Conservation (phyloP, 2,797 vertebrate species). For the Euthynnus affinis region DNA sequence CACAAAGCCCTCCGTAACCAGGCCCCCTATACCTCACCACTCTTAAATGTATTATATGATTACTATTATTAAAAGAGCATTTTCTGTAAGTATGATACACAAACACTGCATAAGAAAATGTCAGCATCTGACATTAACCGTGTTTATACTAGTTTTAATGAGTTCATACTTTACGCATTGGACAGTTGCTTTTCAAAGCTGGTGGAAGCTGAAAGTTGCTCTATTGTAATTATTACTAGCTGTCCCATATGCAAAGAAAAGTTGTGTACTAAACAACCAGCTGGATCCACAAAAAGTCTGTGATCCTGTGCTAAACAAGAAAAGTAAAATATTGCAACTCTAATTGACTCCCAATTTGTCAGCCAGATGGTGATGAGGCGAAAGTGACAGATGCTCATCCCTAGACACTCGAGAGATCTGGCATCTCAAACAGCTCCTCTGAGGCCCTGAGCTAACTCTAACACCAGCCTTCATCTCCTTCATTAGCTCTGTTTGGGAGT, state of each 20-base stretch:
- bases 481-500: slow-evolving; percentile 67
- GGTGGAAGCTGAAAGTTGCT: background rate
- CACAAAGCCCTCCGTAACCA: slow-evolving; percentile 2
- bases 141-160: no score
- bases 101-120: background rate
- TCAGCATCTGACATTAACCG: no score
- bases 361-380: slow-evolving; percentile 65
- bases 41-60: no score
- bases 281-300: background rate
- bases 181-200: background rate
- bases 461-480: slow-evolving; percentile 64
- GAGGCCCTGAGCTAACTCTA: slow-evolving; percentile 57
- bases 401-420: slow-evolving; percentile 55
- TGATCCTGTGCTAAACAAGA: slow-evolving; percentile 19
- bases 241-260: background rate
- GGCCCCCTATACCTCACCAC: background rate
- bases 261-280: slow-evolving; percentile 7
- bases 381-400: slow-evolving; percentile 72
- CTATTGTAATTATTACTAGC: no score
- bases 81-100: background rate
- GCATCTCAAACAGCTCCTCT: slow-evolving; percentile 57
- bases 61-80: background rate
- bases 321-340: slow-evolving; percentile 10
- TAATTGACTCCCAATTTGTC: slow-evolving; percentile 37
- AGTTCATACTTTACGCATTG: background rate